Evolutionary conservation across 2,797 vertebrate species (phyloP).

Genomic region (Rhinichthys osculus): DNA sequence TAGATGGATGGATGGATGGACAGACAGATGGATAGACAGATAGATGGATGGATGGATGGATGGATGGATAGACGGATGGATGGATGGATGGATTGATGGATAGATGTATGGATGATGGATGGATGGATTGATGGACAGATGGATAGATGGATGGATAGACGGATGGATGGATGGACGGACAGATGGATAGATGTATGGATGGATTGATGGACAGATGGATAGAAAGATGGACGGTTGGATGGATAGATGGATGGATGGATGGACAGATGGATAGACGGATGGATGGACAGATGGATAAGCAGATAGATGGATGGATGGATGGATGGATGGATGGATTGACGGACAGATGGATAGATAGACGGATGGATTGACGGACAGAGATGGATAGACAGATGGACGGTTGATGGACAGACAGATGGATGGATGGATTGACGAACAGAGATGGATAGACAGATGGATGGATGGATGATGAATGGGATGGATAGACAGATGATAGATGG

Average conservation of each 20-base stretch:
- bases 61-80: fast-evolving
- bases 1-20: not conserved
- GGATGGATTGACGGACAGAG: fast-evolving
- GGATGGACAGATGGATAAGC: fast-evolving
- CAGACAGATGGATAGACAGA: not conserved
- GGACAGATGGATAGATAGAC: fast-evolving
- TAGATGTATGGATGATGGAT: fast-evolving
- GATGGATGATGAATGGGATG: fast-evolving
- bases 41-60: fast-evolving
- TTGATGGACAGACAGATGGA: fast-evolving
- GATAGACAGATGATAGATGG: too few relatives aligned
- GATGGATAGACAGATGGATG: fast-evolving
- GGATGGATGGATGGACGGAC: fast-evolving
- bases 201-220: fast-evolving
- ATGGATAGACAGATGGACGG: fast-evolving
- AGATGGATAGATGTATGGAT: not conserved
- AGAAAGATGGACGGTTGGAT: fast-evolving
- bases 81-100: fast-evolving
- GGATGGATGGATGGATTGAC: fast-evolving
- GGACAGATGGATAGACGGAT: fast-evolving
- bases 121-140: fast-evolving
- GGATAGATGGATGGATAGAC: fast-evolving
- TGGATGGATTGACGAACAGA: fast-evolving
- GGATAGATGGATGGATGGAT: fast-evolving
- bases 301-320: fast-evolving